Evolutionary conservation across 2,888 invertebrate species (phyloP), one percentile per base, ranked within the genome.

Genomic region (Euclidia mi): DNA sequence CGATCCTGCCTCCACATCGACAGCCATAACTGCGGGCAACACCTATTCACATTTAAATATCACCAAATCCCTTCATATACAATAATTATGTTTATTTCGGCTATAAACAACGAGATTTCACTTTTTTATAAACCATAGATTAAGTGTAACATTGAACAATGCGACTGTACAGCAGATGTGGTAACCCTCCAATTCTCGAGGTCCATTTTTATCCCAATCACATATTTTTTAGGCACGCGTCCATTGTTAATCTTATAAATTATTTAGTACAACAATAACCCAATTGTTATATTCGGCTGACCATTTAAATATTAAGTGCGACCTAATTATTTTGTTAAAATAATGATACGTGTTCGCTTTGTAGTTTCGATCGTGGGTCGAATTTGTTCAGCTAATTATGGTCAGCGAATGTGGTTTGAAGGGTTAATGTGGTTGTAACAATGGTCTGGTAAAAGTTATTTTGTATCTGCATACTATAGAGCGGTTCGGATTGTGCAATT

Each of bases 251-350:
- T 69, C 71, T 69, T 78, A 82, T 80, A 86, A 85, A 86, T 82
- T 82, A 76, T 88, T 84, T 81, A 79, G 64, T 77, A 62, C 60
- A 79, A 91, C 88, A 91, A 90, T 85, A 56, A 7, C 58, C 41
- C 78, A 61, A 67, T 76, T 82, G 84, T 88, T 80, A 76, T 67
- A 78, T 77, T 73, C 57, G 72, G 66, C 79, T 89, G 88, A 84
- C 89, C 88, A 85, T 85, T 85, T 87, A 81, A 81, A 82, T 81
- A 82, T 84, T 84, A 81, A 80, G 71, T 79, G 68, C 72, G 76
- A 78, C 62, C 85, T 88, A 91, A 91, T 92, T 91, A 91, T 91
- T 89, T 85, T 72, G 86, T 90, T 92, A 90, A 87, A 84, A 86
- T 91, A 90, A 91, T 90, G 84, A 87, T 82, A 85, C 79, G 77